Evolutionary conservation across 2,113 vertebrate genomes (phyloP).

Genomic region (Pedetes capensis): DNA sequence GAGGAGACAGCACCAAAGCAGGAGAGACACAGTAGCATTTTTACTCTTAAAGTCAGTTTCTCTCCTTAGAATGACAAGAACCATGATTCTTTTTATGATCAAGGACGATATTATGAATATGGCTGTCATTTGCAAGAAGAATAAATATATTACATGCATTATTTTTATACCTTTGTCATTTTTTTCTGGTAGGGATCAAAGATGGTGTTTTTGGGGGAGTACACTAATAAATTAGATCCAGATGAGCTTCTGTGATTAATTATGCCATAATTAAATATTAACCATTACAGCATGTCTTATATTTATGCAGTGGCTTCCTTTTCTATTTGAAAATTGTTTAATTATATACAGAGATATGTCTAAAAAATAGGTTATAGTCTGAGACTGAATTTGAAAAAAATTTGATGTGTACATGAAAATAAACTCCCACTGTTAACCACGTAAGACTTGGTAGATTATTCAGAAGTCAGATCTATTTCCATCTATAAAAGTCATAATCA

Average conservation of each 20-base stretch:
- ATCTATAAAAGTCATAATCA: neutral
- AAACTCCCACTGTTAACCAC: neutral
- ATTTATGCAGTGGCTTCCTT: conserved; percentile 51
- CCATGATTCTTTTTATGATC: neutral
- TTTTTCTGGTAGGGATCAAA: conserved; percentile 45
- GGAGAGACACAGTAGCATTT: neutral
- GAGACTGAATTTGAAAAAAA: conserved; percentile 54
- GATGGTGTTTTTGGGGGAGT: neutral
- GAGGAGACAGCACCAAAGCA: neutral
- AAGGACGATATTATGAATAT: neutral
- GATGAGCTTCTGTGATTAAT: conserved; percentile 59
- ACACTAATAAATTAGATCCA: conserved; percentile 57
- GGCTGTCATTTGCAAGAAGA: neutral
- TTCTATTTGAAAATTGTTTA: conserved; percentile 59
- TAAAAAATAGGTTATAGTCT: conserved; percentile 35
- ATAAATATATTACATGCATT: neutral
- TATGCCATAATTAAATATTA: conserved; percentile 75
- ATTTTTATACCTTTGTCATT: neutral
- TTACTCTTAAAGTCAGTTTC: neutral
- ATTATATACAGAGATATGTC: conserved; percentile 47
- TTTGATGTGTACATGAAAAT: conserved; percentile 20
- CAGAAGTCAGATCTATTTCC: neutral
- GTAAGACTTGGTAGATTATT: neutral
- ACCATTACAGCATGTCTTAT: conserved; percentile 51
- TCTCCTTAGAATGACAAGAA: neutral